Conservation (phyloP, 2,888 invertebrate genomes). For the Aquatica leii region DNA sequence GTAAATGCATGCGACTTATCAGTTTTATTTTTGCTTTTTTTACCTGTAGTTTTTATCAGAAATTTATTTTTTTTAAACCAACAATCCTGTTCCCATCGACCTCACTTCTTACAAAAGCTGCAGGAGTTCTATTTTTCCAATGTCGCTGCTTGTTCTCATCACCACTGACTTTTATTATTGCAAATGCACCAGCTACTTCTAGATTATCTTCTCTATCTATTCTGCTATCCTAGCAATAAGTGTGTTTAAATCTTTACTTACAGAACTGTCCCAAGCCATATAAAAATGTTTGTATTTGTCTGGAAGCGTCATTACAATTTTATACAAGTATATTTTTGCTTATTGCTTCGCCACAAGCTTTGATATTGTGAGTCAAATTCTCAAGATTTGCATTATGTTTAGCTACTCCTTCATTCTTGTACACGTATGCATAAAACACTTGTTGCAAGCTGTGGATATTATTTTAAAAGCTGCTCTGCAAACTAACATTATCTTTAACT, state of each 20-base stretch:
- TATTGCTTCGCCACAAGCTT: constrained; percentile 5
- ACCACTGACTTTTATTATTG: neutral
- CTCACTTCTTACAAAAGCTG: neutral
- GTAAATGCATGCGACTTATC: neutral
- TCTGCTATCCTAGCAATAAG: neutral
- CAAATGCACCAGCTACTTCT: constrained; percentile 1
- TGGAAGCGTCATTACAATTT: no score
- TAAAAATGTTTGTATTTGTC: no score
- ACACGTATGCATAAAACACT: no score
- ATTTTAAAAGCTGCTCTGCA: no score
- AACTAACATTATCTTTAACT: no score
- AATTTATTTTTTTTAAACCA: neutral
- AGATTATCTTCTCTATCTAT: neutral
- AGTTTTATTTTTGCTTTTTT: neutral
- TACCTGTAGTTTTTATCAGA: neutral
- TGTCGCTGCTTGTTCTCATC: neutral
- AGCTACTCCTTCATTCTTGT: neutral
- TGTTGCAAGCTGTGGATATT: no score
- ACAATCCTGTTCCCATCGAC: neutral
- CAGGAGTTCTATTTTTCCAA: neutral
- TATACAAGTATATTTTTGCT: neutral
- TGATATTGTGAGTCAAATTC: neutral
- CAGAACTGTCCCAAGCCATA: neutral
- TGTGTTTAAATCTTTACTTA: neutral
- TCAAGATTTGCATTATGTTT: neutral